Percentiles rank a stretch among this genome's conserved stretches.
Conservation (phyloP, 2,888 invertebrate species). For the Polymixis lichenea region DNA sequence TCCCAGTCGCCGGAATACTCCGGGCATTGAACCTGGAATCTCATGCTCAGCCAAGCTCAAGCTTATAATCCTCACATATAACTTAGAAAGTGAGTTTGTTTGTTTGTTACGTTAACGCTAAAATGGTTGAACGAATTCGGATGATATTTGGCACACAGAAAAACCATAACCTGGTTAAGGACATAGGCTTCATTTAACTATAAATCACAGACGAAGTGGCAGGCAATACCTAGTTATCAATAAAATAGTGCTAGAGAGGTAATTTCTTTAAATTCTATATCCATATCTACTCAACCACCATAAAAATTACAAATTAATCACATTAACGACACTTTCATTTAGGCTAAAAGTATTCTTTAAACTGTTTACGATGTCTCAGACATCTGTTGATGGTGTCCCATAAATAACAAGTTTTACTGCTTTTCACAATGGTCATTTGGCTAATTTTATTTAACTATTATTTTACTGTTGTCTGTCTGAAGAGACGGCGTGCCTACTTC, state of each 20-base stretch:
- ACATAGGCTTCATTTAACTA: no score
- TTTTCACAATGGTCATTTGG: constrained; percentile 65
- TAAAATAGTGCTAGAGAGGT: neutral
- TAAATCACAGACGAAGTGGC: no score
- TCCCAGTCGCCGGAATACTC: no score
- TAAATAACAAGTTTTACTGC: constrained; percentile 76
- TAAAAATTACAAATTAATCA: constrained; percentile 15
- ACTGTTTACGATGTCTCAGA: constrained; percentile 66
- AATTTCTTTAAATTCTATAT: neutral
- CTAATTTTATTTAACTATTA: constrained; percentile 70
- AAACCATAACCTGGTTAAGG: no score
- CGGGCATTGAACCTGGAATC: no score
- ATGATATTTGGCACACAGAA: no score
- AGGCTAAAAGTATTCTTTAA: constrained; percentile 51
- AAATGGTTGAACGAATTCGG: no score
- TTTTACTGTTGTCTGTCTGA: constrained; percentile 70
- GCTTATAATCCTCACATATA: no score
- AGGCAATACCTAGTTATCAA: no score
- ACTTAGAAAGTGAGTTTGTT: no score
- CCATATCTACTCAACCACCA: neutral
- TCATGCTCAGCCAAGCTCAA: no score
- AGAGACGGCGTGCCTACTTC: constrained; percentile 54
- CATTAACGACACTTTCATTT: constrained; percentile 53
- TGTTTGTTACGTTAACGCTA: no score
- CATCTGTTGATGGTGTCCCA: constrained; percentile 63